Evolutionary conservation across 2,797 vertebrate genomes (phyloP).

Genomic region (Acipenser ruthenus): DNA sequence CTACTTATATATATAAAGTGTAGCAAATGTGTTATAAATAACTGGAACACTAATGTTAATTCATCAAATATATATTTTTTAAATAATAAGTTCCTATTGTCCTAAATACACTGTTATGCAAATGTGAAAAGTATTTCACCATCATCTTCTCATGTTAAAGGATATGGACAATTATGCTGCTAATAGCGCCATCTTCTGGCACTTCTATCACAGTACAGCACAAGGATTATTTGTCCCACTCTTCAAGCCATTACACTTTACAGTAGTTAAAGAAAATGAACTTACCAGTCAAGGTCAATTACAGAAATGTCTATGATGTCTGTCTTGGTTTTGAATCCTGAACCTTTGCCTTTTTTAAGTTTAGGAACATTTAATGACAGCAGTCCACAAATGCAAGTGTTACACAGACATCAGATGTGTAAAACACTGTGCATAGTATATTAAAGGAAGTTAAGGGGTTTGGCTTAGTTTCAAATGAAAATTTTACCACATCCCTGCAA

Average conservation of each 20-base stretch:
- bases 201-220: neutral
- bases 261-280: neutral
- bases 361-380: too few species aligned
- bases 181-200: neutral
- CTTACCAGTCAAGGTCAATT: neutral
- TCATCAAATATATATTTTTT: neutral
- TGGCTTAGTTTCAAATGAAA: too few species aligned
- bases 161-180: neutral
- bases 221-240: neutral
- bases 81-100: neutral
- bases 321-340: too few species aligned
- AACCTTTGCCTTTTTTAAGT: too few species aligned
- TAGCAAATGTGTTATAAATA: neutral
- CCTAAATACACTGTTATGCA: neutral
- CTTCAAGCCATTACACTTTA: neutral
- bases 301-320: too few species aligned
- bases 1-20: too few species aligned
- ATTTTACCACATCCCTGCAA: too few species aligned
- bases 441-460: too few species aligned
- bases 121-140: neutral
- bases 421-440: too few species aligned
- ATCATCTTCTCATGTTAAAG: neutral
- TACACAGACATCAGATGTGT: too few species aligned
- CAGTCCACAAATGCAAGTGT: too few species aligned
- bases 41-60: neutral